Evolutionary conservation across 2,797 vertebrate genomes (phyloP), one percentile per base, ranked within the genome.

Genomic region (Parauchenoglanis ngamensis): DNA sequence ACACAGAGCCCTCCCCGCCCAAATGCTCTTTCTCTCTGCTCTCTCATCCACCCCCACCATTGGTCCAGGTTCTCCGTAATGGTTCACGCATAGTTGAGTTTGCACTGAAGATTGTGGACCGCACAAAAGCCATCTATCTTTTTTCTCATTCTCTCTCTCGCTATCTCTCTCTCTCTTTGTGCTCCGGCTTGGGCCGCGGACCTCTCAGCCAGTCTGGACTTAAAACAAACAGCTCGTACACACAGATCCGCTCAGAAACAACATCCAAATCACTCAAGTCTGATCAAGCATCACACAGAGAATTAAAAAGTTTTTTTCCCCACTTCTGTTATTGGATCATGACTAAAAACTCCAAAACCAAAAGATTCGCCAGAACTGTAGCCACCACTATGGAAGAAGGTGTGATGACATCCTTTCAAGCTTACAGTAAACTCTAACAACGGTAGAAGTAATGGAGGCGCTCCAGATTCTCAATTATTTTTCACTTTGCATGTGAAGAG

Each of bases 61-160:
- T 46, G 40, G 83, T 97, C 89, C 90, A 91, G 89, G 89, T 90
- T 89, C 83, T 79, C 86, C 68, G 59, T 96, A 96, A 96, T 96
- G 95, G 95, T 97, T 97, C 96, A 97, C 96, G 97, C 96, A 96
- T 96, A 94, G 93, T 95, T 97, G 96, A 93, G 94, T 96, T 95
- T 95, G 85, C 94, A 91, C 87, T 90, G 88, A 88, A 86, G 81
- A 86, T 89, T 85, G 83, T 23, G 28, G 65, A 73, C 72, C 19
- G 76, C 87, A 91, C 89, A 90, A 91, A 90, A 85, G 88, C 86
- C 31, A n/a, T 84, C 19, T 44, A 94, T 95, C 95, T 88, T 93
- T 95, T 40, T 35, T 61, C 76, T 78, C 15, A 56, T 28, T 28
- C 28, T 56, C 96, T 95, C 95, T 94, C 92, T 85, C 73, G 78